Evolutionary conservation across 35 echinoderm and acorn worm species (phyloP), one percentile per base, ranked within the genome.

Genomic region (Hemicentrotus pulcherrimus): DNA sequence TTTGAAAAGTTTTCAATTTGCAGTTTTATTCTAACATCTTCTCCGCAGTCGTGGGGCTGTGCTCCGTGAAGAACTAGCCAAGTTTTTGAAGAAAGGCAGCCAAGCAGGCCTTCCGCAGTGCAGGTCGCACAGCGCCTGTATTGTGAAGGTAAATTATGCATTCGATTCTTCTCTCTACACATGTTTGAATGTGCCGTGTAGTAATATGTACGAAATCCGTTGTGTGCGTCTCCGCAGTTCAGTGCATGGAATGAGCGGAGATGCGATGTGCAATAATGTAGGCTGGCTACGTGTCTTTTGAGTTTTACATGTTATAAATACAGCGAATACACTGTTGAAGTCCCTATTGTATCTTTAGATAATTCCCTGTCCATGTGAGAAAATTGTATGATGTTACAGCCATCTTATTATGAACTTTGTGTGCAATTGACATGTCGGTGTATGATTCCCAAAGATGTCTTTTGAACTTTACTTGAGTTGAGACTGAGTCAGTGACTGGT

Each of bases 111-210:
- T 32, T 15, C 88, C 32, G 32, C 18, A 32, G 88, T 19, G 88
- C 88, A 90, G 88, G 46, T 86, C 28, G 86, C 86, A 33, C 86
- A 31, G 86, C 86, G 86, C 86, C 86, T 86, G 86, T 86, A 86
- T 30, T 86, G 86, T 90, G 24, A 90, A 90, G 88, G 88, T 90
- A 90, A 90, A 47, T 31, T 33, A 33, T 90, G 88, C 46, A 33
- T 22, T 24, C 9, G 46, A 19, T 47, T 28, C 65, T 78, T 78
- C 11, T 41, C 9, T 59, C 19, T 78, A 78, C 65, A 78, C 65
- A 78, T 78, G 65, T 78, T 78, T 78, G 65, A 78, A 78, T 78
- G 65, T 78, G 65, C 19, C 11, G 16, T 59, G 35, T 55, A 0
- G n/a, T n/a, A 15, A 11, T 15, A 14, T 10, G 50, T 55, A 55